Evolutionary conservation across 2,797 vertebrate genomes (phyloP), one percentile per base, ranked within the genome.

Genomic region (Coregonus suidteri): DNA sequence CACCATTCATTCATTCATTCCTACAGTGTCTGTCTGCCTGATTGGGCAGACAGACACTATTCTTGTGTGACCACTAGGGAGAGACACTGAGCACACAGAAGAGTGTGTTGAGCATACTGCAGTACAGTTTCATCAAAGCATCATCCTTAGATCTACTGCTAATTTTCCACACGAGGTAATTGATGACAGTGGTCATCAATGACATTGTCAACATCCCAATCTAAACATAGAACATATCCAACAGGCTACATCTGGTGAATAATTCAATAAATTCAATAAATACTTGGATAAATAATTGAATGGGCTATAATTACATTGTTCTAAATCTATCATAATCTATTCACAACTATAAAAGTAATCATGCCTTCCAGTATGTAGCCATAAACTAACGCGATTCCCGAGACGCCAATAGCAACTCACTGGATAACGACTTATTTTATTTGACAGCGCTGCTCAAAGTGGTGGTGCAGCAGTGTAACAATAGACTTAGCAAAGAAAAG

Each of bases 41-140:
- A 59, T 20, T 56, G 54, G 56, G 5, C 1, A 34, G 18, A 34
- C 47, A 4, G 0, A 59, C 65, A 51, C 74, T 4, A 80, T 80
- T 73, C 25, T 1, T 2, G 15, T 77, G 71, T 4, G 31, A 3
- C 87, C 89, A 87, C 83, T 71, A n/a, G 91, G 76, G 86, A 85
- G 80, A 25, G 71, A 75, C 78, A 82, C 67, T 75, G 66, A 78
- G 78, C 76, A 71, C 75, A 56, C 0, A 9, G n/a, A 4, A 34
- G 37, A 16, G 47, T 14, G 54, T 41, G n/a, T 35, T 65, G 14
- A 65, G 64, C 4, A 54, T 2, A 54, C 20, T 79, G 1, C 14
- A 4, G n/a, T 47, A 1, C 37, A 18, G 76, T 73, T 70, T 75
- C 35, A 51, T 73, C 15, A 54, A 52, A 25, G 41, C 25, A 11